These are phyloP conservation scores for Microplitis deprimator DNA, from an alignment of 2,888 invertebrate genomes.

Conservation along the genomic window DNA sequence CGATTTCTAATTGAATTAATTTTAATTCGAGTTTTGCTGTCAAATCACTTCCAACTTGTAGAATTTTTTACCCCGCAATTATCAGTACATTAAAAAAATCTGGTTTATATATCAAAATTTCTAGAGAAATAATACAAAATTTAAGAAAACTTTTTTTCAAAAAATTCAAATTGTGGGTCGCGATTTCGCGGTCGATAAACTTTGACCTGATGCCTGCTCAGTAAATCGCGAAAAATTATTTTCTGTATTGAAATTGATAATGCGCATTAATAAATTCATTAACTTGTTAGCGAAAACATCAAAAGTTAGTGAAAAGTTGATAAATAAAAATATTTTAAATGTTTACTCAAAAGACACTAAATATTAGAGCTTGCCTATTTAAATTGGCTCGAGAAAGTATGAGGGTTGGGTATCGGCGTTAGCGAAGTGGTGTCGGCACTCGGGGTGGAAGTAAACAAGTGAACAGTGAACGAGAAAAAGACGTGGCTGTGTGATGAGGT, in stretches of 20 bases:
- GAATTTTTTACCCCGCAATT: no score
- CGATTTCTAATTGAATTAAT: no score
- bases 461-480: slow-evolving; percentile 19
- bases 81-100: no score
- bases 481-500: slow-evolving; percentile 27
- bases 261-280: not conserved
- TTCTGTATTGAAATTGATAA: not conserved
- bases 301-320: not conserved
- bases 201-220: no score
- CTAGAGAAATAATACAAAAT: no score
- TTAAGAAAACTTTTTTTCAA: no score
- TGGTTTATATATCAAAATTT: no score
- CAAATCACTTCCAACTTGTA: no score
- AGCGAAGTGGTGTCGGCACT: not conserved
- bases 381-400: not conserved
- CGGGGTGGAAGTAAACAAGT: slow-evolving; percentile 10
- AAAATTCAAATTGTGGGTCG: no score
- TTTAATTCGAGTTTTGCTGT: no score
- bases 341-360: not conserved
- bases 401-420: not conserved
- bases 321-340: not conserved
- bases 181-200: no score
- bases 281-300: not conserved
- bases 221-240: no score
- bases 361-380: not conserved